phyloP scores from a whole-genome alignment of 1,140 invertebrate species.

The Papilio polytes region DNA sequence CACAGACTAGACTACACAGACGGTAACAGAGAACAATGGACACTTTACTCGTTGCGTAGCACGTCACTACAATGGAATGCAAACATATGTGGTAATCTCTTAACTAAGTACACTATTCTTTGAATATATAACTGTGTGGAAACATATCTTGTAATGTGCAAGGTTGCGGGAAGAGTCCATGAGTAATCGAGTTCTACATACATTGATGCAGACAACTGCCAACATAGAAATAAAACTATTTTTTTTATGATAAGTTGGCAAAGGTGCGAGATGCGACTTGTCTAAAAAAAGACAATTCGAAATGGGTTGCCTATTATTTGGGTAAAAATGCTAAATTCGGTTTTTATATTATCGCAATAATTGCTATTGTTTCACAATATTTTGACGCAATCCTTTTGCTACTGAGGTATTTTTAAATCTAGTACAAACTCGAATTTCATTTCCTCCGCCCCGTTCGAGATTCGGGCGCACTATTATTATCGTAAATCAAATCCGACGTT shows the following conservation, averaged over 20 bases:
- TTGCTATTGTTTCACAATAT: neutral
- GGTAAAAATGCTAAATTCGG: neutral
- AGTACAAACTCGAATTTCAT: neutral
- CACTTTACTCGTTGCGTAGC: slow-evolving; percentile 7
- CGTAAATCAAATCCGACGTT: slow-evolving; percentile 20
- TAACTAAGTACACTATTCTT: slow-evolving; percentile 8
- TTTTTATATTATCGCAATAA: neutral
- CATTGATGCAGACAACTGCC: neutral
- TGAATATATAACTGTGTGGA: neutral
- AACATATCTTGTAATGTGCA: neutral
- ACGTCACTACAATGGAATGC: slow-evolving; percentile 10
- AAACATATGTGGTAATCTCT: slow-evolving; percentile 1
- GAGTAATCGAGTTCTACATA: neutral
- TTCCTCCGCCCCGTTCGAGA: neutral
- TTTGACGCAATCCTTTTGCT: neutral
- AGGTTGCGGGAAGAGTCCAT: neutral
- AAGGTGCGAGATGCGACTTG: too few species aligned
- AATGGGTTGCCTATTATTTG: too few species aligned
- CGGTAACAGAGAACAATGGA: neutral
- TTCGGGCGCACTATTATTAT: neutral
- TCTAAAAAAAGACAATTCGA: too few species aligned
- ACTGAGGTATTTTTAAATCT: slow-evolving; percentile 1
- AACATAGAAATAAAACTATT: too few species aligned
- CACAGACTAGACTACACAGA: neutral
- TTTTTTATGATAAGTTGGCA: too few species aligned